Evolutionary conservation across 2,888 invertebrate species (phyloP).

Genomic region (Lamellibrachia satsuma): DNA sequence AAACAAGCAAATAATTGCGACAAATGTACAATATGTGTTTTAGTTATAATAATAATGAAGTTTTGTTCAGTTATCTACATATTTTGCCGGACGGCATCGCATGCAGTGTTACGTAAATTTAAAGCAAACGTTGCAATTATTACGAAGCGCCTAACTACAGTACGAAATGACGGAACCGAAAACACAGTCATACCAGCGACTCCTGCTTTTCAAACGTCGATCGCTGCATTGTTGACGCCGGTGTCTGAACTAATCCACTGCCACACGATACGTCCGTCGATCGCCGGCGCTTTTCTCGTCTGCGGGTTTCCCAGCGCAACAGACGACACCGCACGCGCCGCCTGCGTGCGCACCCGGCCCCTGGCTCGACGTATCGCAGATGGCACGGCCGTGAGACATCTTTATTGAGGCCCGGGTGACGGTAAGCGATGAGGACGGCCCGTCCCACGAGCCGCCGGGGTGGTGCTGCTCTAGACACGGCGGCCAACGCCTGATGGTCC

Average conservation of each 20-base stretch:
- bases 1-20: too few relatives aligned
- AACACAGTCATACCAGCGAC: background rate
- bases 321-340: background rate
- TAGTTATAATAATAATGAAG: too few relatives aligned
- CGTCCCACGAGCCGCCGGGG: background rate
- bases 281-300: background rate
- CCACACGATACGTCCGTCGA: background rate
- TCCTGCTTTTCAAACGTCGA: constrained; percentile 1
- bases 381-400: constrained; percentile 3
- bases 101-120: too few relatives aligned
- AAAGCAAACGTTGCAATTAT: too few relatives aligned
- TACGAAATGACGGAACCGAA: background rate
- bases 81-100: too few relatives aligned
- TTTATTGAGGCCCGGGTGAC: background rate
- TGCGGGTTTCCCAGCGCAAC: background rate
- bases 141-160: too few relatives aligned
- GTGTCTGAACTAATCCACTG: background rate
- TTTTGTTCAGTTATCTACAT: too few relatives aligned
- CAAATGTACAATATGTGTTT: too few relatives aligned
- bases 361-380: background rate
- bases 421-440: background rate
- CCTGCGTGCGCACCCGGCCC: background rate
- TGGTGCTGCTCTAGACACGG: background rate
- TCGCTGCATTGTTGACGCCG: constrained; percentile 1
- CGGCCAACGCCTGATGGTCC: background rate